Evolutionary conservation across 2,113 vertebrate genomes (phyloP).

Genomic region (Recurvirostra avosetta): DNA sequence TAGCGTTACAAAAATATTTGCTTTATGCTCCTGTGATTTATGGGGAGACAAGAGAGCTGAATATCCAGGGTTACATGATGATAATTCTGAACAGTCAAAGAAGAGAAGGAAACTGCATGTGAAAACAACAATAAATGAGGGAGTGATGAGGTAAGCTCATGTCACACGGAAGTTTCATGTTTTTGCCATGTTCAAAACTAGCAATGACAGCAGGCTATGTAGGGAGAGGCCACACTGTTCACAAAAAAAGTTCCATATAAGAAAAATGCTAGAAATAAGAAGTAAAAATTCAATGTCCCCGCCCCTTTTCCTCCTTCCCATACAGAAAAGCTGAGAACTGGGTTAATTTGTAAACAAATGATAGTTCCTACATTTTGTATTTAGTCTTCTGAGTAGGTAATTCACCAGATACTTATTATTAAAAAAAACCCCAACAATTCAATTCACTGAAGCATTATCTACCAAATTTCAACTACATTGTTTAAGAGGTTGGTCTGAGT

Average conservation of each 20-base stretch:
- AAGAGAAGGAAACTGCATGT: not conserved
- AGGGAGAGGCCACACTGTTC: not conserved
- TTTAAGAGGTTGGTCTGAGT: not conserved
- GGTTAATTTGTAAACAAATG: not conserved
- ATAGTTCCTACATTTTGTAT: not conserved
- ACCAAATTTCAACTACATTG: not conserved
- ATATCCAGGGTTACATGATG: not conserved
- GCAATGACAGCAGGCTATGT: not conserved
- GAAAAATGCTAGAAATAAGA: not conserved
- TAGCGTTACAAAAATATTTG: not conserved
- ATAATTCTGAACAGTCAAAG: not conserved
- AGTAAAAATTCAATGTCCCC: not conserved
- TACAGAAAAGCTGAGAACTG: not conserved
- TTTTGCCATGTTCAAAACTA: not conserved
- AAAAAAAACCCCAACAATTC: not conserved
- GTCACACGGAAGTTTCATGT: not conserved
- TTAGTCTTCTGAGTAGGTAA: not conserved
- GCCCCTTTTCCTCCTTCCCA: not conserved
- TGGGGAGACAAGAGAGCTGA: not conserved
- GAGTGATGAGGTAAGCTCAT: fast-evolving
- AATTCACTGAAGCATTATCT: not conserved
- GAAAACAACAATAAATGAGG: not conserved
- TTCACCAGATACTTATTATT: not conserved
- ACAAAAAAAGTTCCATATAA: not conserved
- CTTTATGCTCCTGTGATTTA: not conserved